Base-by-base conservation (phyloP, 2,888 invertebrate genomes). In the Sarcophaga rosellei region DNA sequence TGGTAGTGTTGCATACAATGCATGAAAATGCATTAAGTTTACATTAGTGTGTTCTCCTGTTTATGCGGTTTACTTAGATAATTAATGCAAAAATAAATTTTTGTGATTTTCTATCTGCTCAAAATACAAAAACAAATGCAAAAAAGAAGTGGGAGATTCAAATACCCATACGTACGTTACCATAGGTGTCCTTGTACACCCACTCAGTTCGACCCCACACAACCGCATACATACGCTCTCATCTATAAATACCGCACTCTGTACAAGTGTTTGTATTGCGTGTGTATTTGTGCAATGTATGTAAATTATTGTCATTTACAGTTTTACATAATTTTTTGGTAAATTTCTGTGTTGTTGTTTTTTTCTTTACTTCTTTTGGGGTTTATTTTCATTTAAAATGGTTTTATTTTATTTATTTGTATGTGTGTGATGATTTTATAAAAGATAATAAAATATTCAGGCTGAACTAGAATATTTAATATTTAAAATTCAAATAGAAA, bases 1-100 rank as follows among this genome's bases (percentile, higher is more conserved):
- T 21, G 59, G 12, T 66, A 72, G 15, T 53, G 53, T 53, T 53
- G 53, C 17, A 53, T 53, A 72, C 72, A 65, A 70, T 81, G 73
- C 35, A n/a, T 88, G 86, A 88, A 91, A 89, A 90, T 88, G 88
- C 90, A 91, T 91, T 91, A 91, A 91, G 90, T 91, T 89, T 89
- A 88, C 90, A 91, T 91, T 91, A 90, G 79, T 81, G 78, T 86
- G 78, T 75, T 82, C 72, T 84, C 66, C 68, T 86, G 86, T 86
- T 74, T 78, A 74, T 85, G 87, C 80, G 85, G 85, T 83, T 83
- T 85, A 57, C 81, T 72, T 68, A 84, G 84, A 86, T 86, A 86
- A 86, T 86, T 86, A 86, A 86, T 84, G 84, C 86, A 75, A 81
- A 86, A 86, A 83, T 25, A 79, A 82, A 65, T 62, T 85, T 75